Evolutionary conservation across 2,113 vertebrate genomes (phyloP), one percentile per base, ranked within the genome.

Genomic region (Talpa occidentalis): DNA sequence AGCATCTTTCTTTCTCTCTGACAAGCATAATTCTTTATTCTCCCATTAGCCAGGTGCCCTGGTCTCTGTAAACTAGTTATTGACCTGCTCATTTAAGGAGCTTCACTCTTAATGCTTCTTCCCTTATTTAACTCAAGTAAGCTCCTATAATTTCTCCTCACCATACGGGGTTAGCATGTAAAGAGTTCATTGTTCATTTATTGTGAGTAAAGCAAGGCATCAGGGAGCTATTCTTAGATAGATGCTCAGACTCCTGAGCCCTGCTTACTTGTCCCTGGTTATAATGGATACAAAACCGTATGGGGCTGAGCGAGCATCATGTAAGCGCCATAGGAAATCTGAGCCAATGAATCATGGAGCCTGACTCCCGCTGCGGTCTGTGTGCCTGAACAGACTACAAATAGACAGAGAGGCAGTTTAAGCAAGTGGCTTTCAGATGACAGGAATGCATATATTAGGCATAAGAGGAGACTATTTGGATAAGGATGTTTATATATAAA

Each of bases 271-370:
- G 97, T 98, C 96, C 97, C 97, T 96, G 95, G 96, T 98, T 98
- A 98, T 98, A 98, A 98, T 98, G 98, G 98, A 98, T 98, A 98
- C 98, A 98, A 98, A 98, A 97, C 98, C 95, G 97, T 98, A 98
- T 98, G 98, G 98, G 98, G 98, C 97, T 98, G 98, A 98, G 98
- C 97, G 97, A 97, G 98, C 98, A 97, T 98, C 98, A 97, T 98
- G 98, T 98, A 98, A 98, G 98, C 98, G 93, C 98, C 94, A 97
- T 98, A 98, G 98, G 98, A 98, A 98, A 98, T 98, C 98, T 91
- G 97, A 98, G 98, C 97, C 98, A 98, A 98, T 98, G 98, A 98
- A 98, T 98, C 98, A 98, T 98, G 97, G 98, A 98, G 98, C 97
- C 90, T 97, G 98, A 96, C 95, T 96, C 98, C 98, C 95, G 97